Base-by-base conservation (phyloP, 2,797 vertebrate genomes). In the Poeciliopsis infans region DNA sequence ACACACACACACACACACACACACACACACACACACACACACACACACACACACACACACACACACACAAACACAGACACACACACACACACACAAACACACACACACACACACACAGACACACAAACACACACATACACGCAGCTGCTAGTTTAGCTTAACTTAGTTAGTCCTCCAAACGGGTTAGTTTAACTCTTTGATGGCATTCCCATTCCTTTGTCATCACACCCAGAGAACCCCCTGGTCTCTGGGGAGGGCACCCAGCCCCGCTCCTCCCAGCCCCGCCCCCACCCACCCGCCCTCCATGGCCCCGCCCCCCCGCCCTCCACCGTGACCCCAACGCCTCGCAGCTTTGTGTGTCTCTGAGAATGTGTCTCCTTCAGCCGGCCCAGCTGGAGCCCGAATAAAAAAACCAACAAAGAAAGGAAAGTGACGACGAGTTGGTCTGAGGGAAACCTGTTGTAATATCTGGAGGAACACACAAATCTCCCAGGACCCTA, bases 331-430 rank as follows among this genome's bases (percentile, higher is more conserved):
- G 6, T 89, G 89, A 91, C 92, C 93, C 88, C 68, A 15, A 77
- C 23, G 72, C 85, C 91, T 86, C 12, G 0, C 73, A 79, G 88
- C 88, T 83, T 91, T 92, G 88, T 92, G 86, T 87, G 90, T 88
- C 88, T 93, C 88, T 94, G 92, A 88, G 92, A 93, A 94, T 88
- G 89, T 82, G 81, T 86, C 89, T 93, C 89, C 85, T 87, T 92
- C 83, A 88, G 86, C 79, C 79, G 85, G 85, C 88, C 85, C 93
- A 94, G 93, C 92, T 94, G 88, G 86, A 80, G 41, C 16, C 1
- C 61, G 68, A 77, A 36, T 43, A 74, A 79, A 74, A 51, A 78
- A 79, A 74, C 57, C 57, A 31, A 31, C 28, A 59, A 31, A 61
- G 28, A 61, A 28, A 59, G 20, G 20, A 51, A 51, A 51, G 49